Percentiles rank a stretch among this genome's conserved stretches.
Conservation (phyloP, 2,888 invertebrate species). For the Endomychus coccineus region DNA sequence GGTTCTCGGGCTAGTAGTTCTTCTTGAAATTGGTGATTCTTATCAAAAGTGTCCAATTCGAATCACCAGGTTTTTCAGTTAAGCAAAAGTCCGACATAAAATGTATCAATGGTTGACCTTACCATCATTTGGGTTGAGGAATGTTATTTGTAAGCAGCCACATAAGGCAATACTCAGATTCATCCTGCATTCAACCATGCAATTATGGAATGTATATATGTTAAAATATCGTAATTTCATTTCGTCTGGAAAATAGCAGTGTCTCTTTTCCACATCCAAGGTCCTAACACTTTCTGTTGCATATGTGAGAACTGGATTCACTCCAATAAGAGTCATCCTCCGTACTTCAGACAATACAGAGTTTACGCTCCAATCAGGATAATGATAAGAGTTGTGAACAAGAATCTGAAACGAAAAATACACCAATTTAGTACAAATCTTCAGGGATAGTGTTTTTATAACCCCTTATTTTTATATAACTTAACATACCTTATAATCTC, state of each 20-base stretch:
- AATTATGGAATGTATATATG: constrained; percentile 59
- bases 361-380: constrained; percentile 56
- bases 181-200: constrained; percentile 53
- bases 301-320: constrained; percentile 58
- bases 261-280: constrained; percentile 46
- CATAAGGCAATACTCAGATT: constrained; percentile 46
- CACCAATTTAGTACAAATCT: no score
- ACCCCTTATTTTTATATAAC: no score
- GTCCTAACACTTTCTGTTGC: constrained; percentile 49
- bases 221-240: constrained; percentile 34
- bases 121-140: constrained; percentile 10
- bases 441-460: no score
- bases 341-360: constrained; percentile 51
- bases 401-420: constrained; percentile 45
- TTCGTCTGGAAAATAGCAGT: constrained; percentile 57
- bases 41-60: no score
- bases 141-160: constrained; percentile 51
- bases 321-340: constrained; percentile 53
- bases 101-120: no score
- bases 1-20: no score
- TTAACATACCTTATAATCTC: no score
- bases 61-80: background rate
- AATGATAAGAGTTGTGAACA: constrained; percentile 57
- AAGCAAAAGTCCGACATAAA: constrained; percentile 31
- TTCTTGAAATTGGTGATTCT: no score